These are phyloP conservation scores for Pristionchus entomophagus DNA, from an alignment of 2,888 invertebrate genomes.

Conservation along the genomic window DNA sequence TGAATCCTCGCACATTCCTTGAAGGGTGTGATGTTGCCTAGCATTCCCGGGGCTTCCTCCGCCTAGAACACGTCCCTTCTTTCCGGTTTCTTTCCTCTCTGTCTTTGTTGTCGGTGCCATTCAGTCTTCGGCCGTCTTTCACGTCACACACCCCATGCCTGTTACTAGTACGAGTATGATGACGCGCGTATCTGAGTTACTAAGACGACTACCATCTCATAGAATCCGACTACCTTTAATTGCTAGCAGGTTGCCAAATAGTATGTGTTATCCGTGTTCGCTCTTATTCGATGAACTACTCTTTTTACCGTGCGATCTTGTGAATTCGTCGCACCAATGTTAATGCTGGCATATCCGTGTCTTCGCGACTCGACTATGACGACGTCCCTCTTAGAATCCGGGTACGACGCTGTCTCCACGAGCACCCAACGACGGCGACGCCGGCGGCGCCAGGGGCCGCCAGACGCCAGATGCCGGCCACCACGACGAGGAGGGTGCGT, in stretches of 20 bases:
- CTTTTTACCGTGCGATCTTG: no score
- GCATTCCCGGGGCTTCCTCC: background rate
- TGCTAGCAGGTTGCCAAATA: no score
- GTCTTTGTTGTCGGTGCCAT: background rate
- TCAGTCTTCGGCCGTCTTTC: no score
- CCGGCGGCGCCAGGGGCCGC: background rate
- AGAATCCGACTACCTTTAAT: no score
- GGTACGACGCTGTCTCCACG: background rate
- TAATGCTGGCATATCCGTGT: no score
- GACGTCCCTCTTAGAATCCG: background rate
- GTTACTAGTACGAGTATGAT: no score
- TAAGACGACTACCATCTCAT: no score
- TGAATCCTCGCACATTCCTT: background rate
- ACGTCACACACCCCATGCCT: no score
- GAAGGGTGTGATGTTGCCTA: background rate
- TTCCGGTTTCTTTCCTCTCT: background rate
- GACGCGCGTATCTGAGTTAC: no score
- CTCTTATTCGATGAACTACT: no score
- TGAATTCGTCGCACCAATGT: background rate
- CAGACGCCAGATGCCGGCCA: background rate
- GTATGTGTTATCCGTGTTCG: no score
- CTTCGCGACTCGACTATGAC: background rate
- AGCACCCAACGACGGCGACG: background rate
- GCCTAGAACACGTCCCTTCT: background rate
- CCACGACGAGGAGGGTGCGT: constrained; percentile 26